Evolutionary conservation across 2,113 vertebrate genomes (phyloP).

Genomic region (Lichenostomus cassidix): DNA sequence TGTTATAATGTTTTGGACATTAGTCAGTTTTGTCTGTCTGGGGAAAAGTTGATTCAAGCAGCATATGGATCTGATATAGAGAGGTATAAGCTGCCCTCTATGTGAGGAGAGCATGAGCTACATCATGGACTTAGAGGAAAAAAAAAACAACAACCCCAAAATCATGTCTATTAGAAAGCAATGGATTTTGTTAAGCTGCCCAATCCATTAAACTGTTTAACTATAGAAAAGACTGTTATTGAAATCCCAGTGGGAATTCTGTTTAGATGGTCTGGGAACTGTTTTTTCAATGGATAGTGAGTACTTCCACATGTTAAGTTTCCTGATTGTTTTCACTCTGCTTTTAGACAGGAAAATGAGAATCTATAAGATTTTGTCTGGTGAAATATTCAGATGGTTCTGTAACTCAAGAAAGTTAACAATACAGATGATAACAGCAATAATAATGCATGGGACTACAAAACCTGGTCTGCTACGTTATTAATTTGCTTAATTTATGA

Average conservation of each 20-base stretch:
- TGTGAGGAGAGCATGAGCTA: not conserved
- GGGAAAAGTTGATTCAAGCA: not conserved
- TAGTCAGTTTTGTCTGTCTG: constrained; percentile 53
- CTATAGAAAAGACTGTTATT: not conserved
- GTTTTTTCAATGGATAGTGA: not conserved
- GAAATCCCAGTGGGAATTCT: not conserved
- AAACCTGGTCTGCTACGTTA: not conserved
- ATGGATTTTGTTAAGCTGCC: not conserved
- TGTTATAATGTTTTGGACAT: constrained; percentile 68
- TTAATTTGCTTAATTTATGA: not conserved
- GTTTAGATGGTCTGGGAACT: not conserved
- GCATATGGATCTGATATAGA: not conserved
- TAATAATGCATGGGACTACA: not conserved
- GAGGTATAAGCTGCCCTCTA: constrained; percentile 61
- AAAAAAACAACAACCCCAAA: not conserved
- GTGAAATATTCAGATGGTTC: not conserved
- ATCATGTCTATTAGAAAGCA: not conserved
- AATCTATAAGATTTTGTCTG: not conserved
- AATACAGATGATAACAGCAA: not conserved
- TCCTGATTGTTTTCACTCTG: not conserved
- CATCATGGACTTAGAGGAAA: not conserved
- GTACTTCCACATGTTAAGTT: not conserved
- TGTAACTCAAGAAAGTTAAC: not conserved
- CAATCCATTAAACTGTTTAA: constrained; percentile 21
- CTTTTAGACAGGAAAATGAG: not conserved